phyloP scores from a whole-genome alignment of 2,888 invertebrate species.

The Cyrtodaria siliqua region DNA sequence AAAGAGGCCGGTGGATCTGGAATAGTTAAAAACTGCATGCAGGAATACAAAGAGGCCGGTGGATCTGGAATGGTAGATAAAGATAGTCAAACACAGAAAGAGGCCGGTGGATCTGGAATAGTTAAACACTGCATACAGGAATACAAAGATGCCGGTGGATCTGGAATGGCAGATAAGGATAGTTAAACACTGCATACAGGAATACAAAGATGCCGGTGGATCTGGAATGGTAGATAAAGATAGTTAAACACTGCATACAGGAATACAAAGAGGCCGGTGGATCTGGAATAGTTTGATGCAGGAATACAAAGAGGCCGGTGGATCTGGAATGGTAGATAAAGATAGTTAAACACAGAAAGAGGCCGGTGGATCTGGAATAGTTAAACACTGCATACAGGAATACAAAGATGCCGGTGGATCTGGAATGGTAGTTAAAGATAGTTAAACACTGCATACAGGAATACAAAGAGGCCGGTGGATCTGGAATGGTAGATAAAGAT shows the following conservation, averaged over 20 bases:
- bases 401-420: slow-evolving; percentile 48
- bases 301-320: not conserved
- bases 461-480: slow-evolving; percentile 87
- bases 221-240: slow-evolving; percentile 87
- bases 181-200: slow-evolving; percentile 86
- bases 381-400: not conserved
- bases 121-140: slow-evolving; percentile 87
- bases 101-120: no score
- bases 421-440: no score
- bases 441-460: slow-evolving; percentile 86
- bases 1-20: no score
- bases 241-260: slow-evolving; percentile 86
- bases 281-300: slow-evolving; percentile 81
- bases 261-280: slow-evolving; percentile 87
- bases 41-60: no score
- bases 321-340: slow-evolving; percentile 86
- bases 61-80: no score
- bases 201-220: slow-evolving; percentile 87
- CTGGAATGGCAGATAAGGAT: slow-evolving; percentile 82
- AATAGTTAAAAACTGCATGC: no score
- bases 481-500: slow-evolving; percentile 81
- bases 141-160: slow-evolving; percentile 87
- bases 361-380: slow-evolving; percentile 86
- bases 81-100: no score
- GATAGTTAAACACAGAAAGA: slow-evolving; percentile 87